A percentile compares a stretch with the other conserved stretches of the same genome.
These are phyloP conservation scores for Vireo griseus DNA, from an alignment of 2,797 vertebrate genomes.

Conservation along the genomic window DNA sequence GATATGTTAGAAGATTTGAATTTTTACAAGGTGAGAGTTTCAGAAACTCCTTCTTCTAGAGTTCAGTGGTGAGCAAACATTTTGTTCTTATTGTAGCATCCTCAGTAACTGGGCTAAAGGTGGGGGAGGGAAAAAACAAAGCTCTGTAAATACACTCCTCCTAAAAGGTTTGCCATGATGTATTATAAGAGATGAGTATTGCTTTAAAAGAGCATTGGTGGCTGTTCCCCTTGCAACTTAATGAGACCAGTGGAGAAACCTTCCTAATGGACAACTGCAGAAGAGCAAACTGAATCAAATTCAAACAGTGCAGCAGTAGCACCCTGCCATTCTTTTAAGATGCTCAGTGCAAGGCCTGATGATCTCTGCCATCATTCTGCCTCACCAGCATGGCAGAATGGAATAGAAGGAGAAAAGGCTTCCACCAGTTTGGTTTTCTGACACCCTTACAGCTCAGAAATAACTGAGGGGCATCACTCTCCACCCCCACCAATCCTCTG, in stretches of 20 bases:
- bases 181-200: not conserved
- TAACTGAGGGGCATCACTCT: not conserved
- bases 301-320: not conserved
- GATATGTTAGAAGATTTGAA: not conserved
- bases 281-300: not conserved
- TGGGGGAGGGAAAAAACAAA: not conserved
- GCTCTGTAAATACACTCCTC: not conserved
- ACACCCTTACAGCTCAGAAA: not conserved
- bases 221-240: not conserved
- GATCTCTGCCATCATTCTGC: not conserved
- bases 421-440: not conserved
- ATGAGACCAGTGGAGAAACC: not conserved
- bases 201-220: not conserved
- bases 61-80: conserved; percentile 94
- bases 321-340: not conserved
- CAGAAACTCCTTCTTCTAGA: conserved; percentile 72
- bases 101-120: conserved; percentile 67
- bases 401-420: not conserved
- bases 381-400: not conserved
- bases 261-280: not conserved
- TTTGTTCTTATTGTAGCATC: conserved; percentile 75
- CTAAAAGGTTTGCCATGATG: not conserved
- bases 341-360: not conserved
- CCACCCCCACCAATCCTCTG: not conserved
- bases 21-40: not conserved